Evolutionary conservation across 2,888 invertebrate genomes (phyloP).

Genomic region (Amphimallon solstitiale): DNA sequence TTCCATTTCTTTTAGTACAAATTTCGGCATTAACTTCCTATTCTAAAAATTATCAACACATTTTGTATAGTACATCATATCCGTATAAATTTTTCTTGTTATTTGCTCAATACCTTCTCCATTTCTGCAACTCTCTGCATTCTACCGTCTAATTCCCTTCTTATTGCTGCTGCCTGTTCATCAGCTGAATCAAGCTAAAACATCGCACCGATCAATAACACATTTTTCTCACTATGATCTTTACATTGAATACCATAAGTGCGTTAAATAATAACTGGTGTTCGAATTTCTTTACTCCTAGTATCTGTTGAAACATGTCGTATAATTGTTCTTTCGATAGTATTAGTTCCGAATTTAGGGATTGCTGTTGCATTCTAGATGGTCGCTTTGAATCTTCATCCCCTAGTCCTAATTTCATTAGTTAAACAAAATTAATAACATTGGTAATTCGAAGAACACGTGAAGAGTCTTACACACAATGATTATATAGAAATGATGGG

Average conservation of each 20-base stretch:
- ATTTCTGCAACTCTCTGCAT: constrained; percentile 97
- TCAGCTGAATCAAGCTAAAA: constrained; percentile 96
- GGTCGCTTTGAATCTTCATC: constrained; percentile 91
- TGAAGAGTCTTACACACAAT: not conserved
- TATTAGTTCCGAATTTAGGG: constrained; percentile 91
- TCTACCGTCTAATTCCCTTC: constrained; percentile 97
- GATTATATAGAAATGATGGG: not conserved
- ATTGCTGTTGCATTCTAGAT: constrained; percentile 87
- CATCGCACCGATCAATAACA: not conserved
- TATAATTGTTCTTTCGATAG: constrained; percentile 99
- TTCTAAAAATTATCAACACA: constrained; percentile 70
- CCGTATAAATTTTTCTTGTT: not conserved
- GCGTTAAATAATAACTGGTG: constrained; percentile 99
- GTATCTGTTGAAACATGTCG: constrained; percentile 99
- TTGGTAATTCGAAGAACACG: not conserved
- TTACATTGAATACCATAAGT: constrained; percentile 76
- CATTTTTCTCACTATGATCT: constrained; percentile 6
- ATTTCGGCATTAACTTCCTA: constrained; percentile 97
- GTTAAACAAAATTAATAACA: not conserved
- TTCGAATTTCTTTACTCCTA: constrained; percentile 99
- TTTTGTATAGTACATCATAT: constrained; percentile 17
- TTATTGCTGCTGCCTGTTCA: constrained; percentile 99
- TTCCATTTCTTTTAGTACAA: constrained; percentile 99
- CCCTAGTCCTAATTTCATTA: constrained; percentile 67
- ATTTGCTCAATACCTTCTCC: constrained; percentile 79